Evolutionary conservation across 2,888 invertebrate species (phyloP), one percentile per base, ranked within the genome.

Genomic region (Galerucella calmariensis): DNA sequence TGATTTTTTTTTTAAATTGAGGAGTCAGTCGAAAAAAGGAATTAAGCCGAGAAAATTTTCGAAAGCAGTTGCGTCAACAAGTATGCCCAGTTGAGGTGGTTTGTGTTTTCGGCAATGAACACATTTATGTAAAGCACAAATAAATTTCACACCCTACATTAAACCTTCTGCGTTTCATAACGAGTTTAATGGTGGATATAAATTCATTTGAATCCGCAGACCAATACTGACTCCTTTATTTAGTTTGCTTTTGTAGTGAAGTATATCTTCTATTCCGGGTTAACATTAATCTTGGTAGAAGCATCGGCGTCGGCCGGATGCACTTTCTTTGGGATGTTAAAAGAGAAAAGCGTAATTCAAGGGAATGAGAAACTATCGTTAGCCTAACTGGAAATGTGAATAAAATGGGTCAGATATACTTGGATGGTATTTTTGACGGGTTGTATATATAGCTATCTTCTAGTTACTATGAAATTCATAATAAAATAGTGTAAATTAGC

Each of bases 111-210:
- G 27, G 27, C 27, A 27, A 27, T 4, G 27, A 27, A 27, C 3
- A 27, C 27, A 27, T 27, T 27, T 27, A 27, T 27, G 27, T 27
- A 27, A 27, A 27, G 4, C 27, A 27, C 27, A 27, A 27, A 58
- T 59, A 59, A 61, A 61, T 61, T 61, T 61, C 35, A 35, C 35
- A 14, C 61, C 8, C 61, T 35, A 61, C 61, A 61, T 61, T 61
- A 61, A 61, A 35, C 12, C 27, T 61, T 35, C 5, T 61, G 61
- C 61, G 12, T 35, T 14, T 61, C 61, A 61, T 61, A 61, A 61
- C 27, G 61, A 5, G 12, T 61, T 61, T 9, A 61, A 27, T 12
- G 35, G 27, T 59, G 3, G 59, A 61, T 61, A 35, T 61, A 61
- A 35, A 61, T 61, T 61, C 14, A 61, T 61, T 61, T 61, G 2